A percentile compares a stretch with the other conserved stretches of the same genome.
These are phyloP conservation scores for Bimastos eiseni DNA, from an alignment of 2,888 invertebrate genomes.

Conservation along the genomic window DNA sequence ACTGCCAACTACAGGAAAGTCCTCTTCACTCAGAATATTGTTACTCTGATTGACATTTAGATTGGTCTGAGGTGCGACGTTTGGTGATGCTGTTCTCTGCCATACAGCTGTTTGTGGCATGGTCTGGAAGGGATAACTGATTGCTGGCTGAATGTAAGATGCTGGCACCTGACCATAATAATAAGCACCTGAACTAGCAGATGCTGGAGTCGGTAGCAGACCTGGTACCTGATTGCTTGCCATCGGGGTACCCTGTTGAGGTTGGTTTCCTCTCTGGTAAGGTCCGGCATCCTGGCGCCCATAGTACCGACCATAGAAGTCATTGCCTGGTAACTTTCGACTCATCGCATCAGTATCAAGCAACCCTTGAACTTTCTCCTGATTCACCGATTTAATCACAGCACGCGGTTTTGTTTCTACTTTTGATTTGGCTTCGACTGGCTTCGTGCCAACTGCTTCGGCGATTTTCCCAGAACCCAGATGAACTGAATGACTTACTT, in stretches of 20 bases:
- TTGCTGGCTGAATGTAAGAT: not conserved
- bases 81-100: not conserved
- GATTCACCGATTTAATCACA: not conserved
- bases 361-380: not conserved
- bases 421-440: not conserved
- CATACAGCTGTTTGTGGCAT: not conserved
- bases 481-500: not conserved
- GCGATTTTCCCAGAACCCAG: not conserved
- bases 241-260: not conserved
- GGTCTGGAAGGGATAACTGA: not conserved
- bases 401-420: not conserved
- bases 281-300: not conserved
- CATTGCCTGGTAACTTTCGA: not conserved
- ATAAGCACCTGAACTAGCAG: not conserved
- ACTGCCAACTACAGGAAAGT: not conserved
- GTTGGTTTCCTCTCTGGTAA: not conserved
- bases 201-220: not conserved
- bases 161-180: not conserved
- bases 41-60: not conserved
- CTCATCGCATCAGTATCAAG: not conserved
- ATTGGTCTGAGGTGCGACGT: not conserved
- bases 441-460: not conserved
- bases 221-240: not conserved
- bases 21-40: not conserved
- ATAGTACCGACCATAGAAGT: constrained; percentile 6